Evolutionary conservation across 2,113 vertebrate genomes (phyloP), one percentile per base, ranked within the genome.

Genomic region (Muscicapa adusta): DNA sequence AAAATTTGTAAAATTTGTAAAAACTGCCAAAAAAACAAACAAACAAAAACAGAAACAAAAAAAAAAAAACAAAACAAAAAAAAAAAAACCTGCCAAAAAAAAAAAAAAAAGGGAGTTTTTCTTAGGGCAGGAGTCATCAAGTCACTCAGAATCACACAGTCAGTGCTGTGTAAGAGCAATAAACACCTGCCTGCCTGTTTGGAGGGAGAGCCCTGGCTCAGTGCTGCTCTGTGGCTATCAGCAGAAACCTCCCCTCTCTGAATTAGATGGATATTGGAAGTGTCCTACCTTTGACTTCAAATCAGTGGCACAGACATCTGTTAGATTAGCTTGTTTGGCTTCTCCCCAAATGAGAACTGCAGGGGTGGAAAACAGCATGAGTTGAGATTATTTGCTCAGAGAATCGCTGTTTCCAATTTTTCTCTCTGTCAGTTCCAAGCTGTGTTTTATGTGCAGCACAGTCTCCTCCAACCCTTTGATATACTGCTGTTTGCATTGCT

Each of bases 371-470:
- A 96, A 90, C 74, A 89, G 66, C 78, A 84, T 20, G 60, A 89
- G n/a, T 18, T 54, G 88, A 96, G 74, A 92, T 84, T 93, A 94
- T 93, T 95, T 97, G 84, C 88, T 96, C 71, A 79, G 80, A 96
- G 94, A 95, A 92, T 89, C 31, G 2, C 25, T 91, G 60, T 66
- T 89, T 92, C 76, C 66, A 79, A 40, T 85, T 93, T 96, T 96
- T 96, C 72, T 91, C 80, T 94, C 88, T 97, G 93, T 95, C 92
- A 94, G 77, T 72, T 96, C 78, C 74, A 93, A 92, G 60, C 61
- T 93, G 90, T 58, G 77, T 85, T 95, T 95, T 91, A 79, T 42
- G 63, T 77, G 47, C 51, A 25, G 43, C 67, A 13, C 63, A 67
- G 43, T 84, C 61, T 89, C 42, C 57, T 80, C 61, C 78, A 80